Evolutionary conservation across 2,113 vertebrate species (phyloP), one percentile per base, ranked within the genome.

Genomic region (Albula glossodonta): DNA sequence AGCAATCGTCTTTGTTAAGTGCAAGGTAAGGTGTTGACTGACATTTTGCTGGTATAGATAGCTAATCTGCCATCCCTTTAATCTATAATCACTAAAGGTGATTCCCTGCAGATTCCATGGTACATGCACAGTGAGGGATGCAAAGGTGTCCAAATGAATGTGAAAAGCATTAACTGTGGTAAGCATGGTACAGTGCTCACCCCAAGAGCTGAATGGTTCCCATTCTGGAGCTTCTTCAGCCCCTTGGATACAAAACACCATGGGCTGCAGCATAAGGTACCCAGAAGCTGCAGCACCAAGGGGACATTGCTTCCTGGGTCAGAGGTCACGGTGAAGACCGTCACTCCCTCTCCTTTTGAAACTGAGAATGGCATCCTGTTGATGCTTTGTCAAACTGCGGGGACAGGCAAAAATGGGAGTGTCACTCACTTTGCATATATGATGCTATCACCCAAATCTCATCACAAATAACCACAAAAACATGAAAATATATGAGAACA

Each of bases 201-300:
- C 92, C 92, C 94, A 9, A 95, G 86, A 0, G 85, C n/a, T 3
- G 91, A 84, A 87, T 89, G 91, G 74, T 87, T 86, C 0, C 5
- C 49, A 1, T 63, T 83, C 82, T 91, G 87, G 74, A 90, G 0
- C 3, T 15, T 82, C 49, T 66, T 90, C 81, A 92, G 10, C 1
- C 0, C 78, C 83, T 86, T 78, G 74, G 94, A 94, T 87, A 93
- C 87, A 0, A 81, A 87, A 89, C 90, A 93, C 13, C 83, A 49
- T 0, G 93, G 94, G 83, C 89, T 94, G 92, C 86, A 95, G 89
- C 93, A 95, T 22, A 94, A 78, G 1, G 17, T 22, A 48, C 84
- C 87, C 51, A 94, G 7, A 78, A 95, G 87, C 86, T 95, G 94
- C 31, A 89, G 93, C 15, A 93, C 11, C 1, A 90, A 88, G 13